Evolutionary conservation across 2,797 vertebrate genomes (phyloP).

Genomic region (Anguilla megastoma): DNA sequence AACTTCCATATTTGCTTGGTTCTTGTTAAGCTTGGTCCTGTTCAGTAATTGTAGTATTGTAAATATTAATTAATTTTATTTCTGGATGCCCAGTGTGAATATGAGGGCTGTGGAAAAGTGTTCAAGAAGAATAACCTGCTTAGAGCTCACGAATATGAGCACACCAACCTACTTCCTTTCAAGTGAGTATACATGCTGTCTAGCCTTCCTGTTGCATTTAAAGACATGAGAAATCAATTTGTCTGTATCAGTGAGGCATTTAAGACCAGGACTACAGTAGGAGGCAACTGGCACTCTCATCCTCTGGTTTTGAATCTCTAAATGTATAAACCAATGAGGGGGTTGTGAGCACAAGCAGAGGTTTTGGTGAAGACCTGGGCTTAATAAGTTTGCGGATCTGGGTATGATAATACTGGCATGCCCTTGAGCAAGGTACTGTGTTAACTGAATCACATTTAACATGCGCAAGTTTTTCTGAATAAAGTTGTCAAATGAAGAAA

Average conservation of each 20-base stretch:
- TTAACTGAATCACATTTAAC: not conserved
- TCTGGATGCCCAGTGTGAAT: constrained; percentile 73
- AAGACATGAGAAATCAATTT: not conserved
- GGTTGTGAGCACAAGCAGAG: too few species aligned
- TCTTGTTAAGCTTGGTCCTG: not conserved
- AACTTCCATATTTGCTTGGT: not conserved
- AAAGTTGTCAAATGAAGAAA: not conserved
- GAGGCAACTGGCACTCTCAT: not conserved
- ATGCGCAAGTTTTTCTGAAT: not conserved
- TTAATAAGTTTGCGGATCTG: not conserved
- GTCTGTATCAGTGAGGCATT: not conserved
- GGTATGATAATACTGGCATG: not conserved
- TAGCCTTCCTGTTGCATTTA: not conserved
- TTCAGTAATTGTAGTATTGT: not conserved
- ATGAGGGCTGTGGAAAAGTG: constrained; percentile 75
- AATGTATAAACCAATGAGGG: not conserved
- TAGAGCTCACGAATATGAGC: constrained; percentile 79
- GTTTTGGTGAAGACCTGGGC: not conserved
- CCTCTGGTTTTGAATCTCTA: not conserved
- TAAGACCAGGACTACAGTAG: not conserved
- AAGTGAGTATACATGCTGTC: constrained; percentile 70
- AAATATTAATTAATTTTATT: not conserved
- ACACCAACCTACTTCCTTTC: constrained; percentile 74
- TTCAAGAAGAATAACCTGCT: constrained; percentile 87
- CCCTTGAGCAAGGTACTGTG: not conserved